These are phyloP conservation scores for Doryteuthis pealeii DNA, from an alignment of 1,140 invertebrate genomes.

Conservation along the genomic window DNA sequence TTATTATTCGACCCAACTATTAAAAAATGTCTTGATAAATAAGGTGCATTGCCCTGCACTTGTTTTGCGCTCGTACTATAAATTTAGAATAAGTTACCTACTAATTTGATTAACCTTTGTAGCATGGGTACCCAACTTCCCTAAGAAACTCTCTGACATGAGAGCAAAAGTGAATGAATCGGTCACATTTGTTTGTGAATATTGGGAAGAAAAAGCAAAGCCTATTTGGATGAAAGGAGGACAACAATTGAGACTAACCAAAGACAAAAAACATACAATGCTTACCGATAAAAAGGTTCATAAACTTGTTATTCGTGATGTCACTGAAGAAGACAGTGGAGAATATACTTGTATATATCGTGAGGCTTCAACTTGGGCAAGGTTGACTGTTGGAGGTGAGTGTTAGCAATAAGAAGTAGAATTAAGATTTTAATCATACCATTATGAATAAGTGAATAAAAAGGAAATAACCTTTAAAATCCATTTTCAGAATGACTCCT, in stretches of 20 bases:
- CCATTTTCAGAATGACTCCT: too few relatives aligned
- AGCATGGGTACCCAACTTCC: conserved; percentile 28
- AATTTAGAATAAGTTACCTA: too few relatives aligned
- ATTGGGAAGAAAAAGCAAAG: conserved; percentile 73
- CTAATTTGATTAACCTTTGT: neutral
- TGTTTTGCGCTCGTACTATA: too few relatives aligned
- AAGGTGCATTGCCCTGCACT: too few relatives aligned
- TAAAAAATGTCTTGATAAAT: too few relatives aligned
- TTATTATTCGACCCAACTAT: too few relatives aligned
- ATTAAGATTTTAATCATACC: too few relatives aligned
- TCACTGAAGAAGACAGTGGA: conserved; percentile 79
- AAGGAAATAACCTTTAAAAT: too few relatives aligned
- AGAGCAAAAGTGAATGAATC: conserved; percentile 43
- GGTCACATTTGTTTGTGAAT: conserved; percentile 51
- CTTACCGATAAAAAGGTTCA: neutral
- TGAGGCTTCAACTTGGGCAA: conserved; percentile 45
- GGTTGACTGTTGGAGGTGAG: conserved; percentile 49
- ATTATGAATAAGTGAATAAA: too few relatives aligned
- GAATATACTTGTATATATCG: conserved; percentile 75
- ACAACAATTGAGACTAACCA: conserved; percentile 38
- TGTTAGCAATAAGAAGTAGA: too few relatives aligned
- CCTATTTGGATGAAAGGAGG: conserved; percentile 88
- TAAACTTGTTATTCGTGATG: conserved; percentile 69
- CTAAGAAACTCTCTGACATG: conserved; percentile 43
- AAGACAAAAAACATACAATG: conserved; percentile 11